Percentiles rank a stretch among this genome's conserved stretches.
phyloP scores from a whole-genome alignment of 1,140 invertebrate species.

The Diorhabda carinulata region DNA sequence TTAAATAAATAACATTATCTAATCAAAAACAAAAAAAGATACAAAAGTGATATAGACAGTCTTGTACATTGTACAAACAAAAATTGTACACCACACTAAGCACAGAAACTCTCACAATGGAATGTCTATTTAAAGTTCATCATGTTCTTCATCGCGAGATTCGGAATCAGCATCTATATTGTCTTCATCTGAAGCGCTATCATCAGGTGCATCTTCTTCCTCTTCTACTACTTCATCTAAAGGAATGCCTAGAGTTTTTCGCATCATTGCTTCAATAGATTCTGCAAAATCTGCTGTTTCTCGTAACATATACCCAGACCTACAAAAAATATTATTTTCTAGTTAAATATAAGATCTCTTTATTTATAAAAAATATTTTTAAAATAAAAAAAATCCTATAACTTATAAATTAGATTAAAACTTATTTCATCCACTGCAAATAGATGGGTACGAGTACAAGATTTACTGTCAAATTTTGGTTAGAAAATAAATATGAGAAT shows the following conservation, averaged over 20 bases:
- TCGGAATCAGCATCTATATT: conserved; percentile 44
- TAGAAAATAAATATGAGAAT: no score
- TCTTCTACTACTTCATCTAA: conserved; percentile 65
- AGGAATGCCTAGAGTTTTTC: conserved; percentile 76
- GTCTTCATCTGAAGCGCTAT: conserved; percentile 44
- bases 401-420: no score
- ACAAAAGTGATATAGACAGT: no score
- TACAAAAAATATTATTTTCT: neutral
- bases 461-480: no score
- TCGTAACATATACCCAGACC: conserved; percentile 80
- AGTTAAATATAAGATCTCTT: no score
- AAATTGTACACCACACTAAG: conserved; percentile 23
- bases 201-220: conserved; percentile 52
- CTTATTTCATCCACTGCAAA: no score
- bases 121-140: conserved; percentile 46
- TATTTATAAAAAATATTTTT: no score
- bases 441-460: no score
- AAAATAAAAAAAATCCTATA: neutral
- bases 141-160: conserved; percentile 47
- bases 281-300: conserved; percentile 85
- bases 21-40: no score
- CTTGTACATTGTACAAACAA: conserved; percentile 16
- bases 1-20: no score
- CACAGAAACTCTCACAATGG: conserved; percentile 20
- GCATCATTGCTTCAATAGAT: conserved; percentile 82